Evolutionary conservation across 1,140 invertebrate genomes (phyloP).

Genomic region (Bradysia coprophila): DNA sequence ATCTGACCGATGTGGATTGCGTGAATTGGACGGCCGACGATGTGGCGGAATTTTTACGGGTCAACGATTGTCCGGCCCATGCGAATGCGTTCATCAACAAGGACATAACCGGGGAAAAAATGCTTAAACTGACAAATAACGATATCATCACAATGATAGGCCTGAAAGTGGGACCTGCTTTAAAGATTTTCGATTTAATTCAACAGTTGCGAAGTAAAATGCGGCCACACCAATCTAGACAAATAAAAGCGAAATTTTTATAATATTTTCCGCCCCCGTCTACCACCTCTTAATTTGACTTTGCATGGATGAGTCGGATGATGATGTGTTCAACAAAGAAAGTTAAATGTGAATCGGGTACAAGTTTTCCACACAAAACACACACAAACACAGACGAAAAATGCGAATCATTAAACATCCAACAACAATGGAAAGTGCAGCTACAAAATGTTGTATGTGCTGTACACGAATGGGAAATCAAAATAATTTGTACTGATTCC

Average conservation of each 20-base stretch:
- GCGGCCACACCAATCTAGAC: conserved; percentile 19
- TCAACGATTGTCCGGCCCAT: conserved; percentile 79
- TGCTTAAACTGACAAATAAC: conserved; percentile 69
- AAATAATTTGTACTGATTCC: no score
- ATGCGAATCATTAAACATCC: no score
- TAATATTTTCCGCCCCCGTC: no score
- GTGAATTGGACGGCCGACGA: conserved; percentile 63
- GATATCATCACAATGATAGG: conserved; percentile 75
- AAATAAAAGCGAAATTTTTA: conserved; percentile 21
- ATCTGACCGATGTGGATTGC: conserved; percentile 37
- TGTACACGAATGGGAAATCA: no score
- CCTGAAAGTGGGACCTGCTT: conserved; percentile 83
- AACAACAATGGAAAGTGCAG: no score
- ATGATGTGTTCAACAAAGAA: no score
- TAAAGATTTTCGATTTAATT: conserved; percentile 85
- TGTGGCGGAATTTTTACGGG: conserved; percentile 69
- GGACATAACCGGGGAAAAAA: conserved; percentile 60
- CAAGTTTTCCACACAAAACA: no score
- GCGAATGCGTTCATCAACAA: conserved; percentile 56
- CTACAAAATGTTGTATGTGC: no score
- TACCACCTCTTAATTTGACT: no score
- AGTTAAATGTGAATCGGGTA: no score
- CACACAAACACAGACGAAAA: no score
- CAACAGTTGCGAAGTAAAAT: conserved; percentile 42
- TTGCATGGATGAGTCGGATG: no score